Conservation (phyloP, 2,888 invertebrate genomes). For the Caenorhabditis becei region DNA sequence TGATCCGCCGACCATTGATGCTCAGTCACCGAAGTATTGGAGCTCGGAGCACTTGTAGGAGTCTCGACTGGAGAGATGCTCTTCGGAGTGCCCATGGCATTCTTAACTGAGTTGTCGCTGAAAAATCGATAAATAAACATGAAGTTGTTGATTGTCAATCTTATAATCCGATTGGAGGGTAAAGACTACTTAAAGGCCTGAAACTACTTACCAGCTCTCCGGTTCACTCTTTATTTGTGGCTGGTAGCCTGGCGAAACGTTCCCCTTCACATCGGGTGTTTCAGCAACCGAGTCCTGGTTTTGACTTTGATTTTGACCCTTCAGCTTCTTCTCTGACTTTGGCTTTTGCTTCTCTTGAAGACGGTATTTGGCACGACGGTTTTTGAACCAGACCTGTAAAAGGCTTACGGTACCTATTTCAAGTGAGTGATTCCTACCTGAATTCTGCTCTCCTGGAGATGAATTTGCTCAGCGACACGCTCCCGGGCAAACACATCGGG, state of each 20-base stretch:
- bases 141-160: constrained; percentile 20
- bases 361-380: constrained; percentile 78
- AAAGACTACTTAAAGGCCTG: constrained; percentile 24
- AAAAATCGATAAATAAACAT: constrained; percentile 15
- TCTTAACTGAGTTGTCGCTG: constrained; percentile 38
- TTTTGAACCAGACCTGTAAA: constrained; percentile 80
- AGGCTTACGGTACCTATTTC: no score
- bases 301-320: constrained; percentile 22
- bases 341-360: constrained; percentile 80
- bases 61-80: constrained; percentile 61
- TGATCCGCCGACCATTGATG: constrained; percentile 41
- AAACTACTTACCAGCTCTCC: constrained; percentile 65
- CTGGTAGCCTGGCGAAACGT: constrained; percentile 54
- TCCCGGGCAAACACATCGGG: constrained; percentile 79
- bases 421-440: no score
- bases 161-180: constrained; percentile 50
- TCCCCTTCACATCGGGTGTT: constrained; percentile 28
- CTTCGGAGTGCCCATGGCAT: constrained; percentile 52
- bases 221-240: constrained; percentile 67
- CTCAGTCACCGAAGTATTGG: constrained; percentile 38
- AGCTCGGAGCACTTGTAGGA: constrained; percentile 42
- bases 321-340: constrained; percentile 54
- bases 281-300: not conserved
- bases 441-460: constrained; percentile 78
- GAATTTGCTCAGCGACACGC: constrained; percentile 77